Base-by-base conservation (phyloP, 1,140 invertebrate species). In the Euwallacea similis region DNA sequence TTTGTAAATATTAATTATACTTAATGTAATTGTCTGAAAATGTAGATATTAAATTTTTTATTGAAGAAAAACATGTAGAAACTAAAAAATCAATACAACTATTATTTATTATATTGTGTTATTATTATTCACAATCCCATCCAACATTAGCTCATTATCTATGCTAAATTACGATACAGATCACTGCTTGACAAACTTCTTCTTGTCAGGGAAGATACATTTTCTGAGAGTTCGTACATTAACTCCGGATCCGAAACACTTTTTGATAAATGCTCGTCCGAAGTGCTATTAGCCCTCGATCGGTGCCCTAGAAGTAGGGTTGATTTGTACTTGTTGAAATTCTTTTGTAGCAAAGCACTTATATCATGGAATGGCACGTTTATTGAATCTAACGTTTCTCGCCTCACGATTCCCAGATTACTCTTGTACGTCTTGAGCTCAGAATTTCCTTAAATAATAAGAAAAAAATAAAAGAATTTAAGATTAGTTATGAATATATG, bases 41-140 rank as follows among this genome's bases (percentile, higher is more conserved):
- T 77, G 76, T 77, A 77, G 76, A 77, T 77, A 77, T 69, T 74
- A 73, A 74, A 77, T 77, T 77, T 77, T 78, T 76, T 78, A 78
- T 78, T 75, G 72, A 76, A 73, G 71, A 75, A 73, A 71, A 67
- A 66, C 46, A 33, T 67, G 68, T 70, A 70, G 61, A 69, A 67
- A 43, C 63, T 53, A 62, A 70, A 70, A 65, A 65, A 59, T 41
- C 59, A 71, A 71, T 71, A 70, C 68, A 70, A 59, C 53, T 70
- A 70, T 64, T 69, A 63, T 69, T 69, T 69, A 69, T 69, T 69
- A 66, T 66, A 56, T 50, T 61, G 16, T 61, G 10, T 58, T 58
- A 58, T 58, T 58, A 8, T 50, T 50, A 13, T 50, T 50, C 2
- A 13, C 13, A 50, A 50, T 50, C 13, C 46, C 13, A 50, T 6